Base-by-base conservation (phyloP, 2,888 invertebrate genomes). In the Brachylomia viminalis region DNA sequence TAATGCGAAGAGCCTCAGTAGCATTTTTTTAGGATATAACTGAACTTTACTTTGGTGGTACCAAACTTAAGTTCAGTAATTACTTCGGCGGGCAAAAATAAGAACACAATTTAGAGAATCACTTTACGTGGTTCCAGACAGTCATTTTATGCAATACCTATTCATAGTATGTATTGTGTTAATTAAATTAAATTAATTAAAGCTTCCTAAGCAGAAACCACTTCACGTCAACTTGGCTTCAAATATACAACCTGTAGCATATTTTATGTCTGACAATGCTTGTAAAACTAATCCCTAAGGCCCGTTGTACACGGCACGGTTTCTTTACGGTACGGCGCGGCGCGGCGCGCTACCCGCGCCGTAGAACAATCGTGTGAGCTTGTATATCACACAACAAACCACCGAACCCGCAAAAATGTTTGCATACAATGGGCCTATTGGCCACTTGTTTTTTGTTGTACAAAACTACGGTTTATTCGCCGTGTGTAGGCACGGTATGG, bases 221-320 rank as follows among this genome's bases (percentile, higher is more conserved):
- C 20, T 80, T 38, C 27, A 65, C 52, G 52, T 65, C 65, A 65
- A 30, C 33, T 59, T 45, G 30, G 27, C 52, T 59, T 47, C 30
- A 58, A 58, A 58, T 47, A 72, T n/a, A 56, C 72, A 78, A 6
- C 38, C 49, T 69, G 78, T 88, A 87, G 84, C 83, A 70, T 85
- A 83, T 88, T 92, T 92, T 91, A 93, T 86, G 92, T 92, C 92
- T 93, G 90, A 91, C 90, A 88, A 88, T 90, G 61, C 38, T 79
- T 61, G 89, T 89, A 82, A 87, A 83, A 87, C 86, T 90, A 89
- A 90, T 90, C 85, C 62, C 45, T 68, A 27, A 47, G 4, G 20
- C 23, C 27, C 2, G n/a, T 62, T 62, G 38, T 42, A n/a, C n/a
- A 38, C 62, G 17, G n/a, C n/a, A 17, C n/a, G 8, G 8, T n/a